Evolutionary conservation across 2,113 vertebrate genomes (phyloP).

Genomic region (Serilophus lunatus): DNA sequence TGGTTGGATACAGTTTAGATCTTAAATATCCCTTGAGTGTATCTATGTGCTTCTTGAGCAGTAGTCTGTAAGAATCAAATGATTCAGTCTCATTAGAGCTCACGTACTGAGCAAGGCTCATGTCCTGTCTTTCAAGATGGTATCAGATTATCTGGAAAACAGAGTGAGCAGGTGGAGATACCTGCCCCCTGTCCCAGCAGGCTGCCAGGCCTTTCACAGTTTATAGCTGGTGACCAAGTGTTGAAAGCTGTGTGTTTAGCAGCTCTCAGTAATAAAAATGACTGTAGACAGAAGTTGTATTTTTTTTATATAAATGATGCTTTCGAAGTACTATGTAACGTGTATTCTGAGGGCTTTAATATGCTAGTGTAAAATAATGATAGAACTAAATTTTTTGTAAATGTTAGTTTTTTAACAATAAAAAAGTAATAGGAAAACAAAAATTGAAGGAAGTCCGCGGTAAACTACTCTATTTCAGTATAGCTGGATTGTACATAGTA

Average conservation of each 20-base stretch:
- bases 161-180: not conserved
- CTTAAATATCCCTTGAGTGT: not conserved
- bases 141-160: not conserved
- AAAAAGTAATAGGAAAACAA: not conserved
- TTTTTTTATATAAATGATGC: not conserved
- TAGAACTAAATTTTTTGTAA: not conserved
- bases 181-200: not conserved
- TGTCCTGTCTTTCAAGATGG: not conserved
- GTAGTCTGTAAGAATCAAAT: not conserved
- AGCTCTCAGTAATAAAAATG: not conserved
- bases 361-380: not conserved
- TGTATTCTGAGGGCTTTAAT: not conserved
- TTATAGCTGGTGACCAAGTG: accelerated
- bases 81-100: not conserved
- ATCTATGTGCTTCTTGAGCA: not conserved
- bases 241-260: not conserved
- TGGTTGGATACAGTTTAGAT: not conserved
- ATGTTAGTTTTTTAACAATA: not conserved
- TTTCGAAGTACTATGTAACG: not conserved
- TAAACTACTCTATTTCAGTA: not conserved
- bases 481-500: not conserved
- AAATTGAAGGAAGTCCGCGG: not conserved
- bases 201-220: not conserved
- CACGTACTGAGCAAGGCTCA: not conserved
- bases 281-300: not conserved